These are phyloP conservation scores for Dione juno DNA, from an alignment of 2,888 invertebrate genomes.

Conservation along the genomic window DNA sequence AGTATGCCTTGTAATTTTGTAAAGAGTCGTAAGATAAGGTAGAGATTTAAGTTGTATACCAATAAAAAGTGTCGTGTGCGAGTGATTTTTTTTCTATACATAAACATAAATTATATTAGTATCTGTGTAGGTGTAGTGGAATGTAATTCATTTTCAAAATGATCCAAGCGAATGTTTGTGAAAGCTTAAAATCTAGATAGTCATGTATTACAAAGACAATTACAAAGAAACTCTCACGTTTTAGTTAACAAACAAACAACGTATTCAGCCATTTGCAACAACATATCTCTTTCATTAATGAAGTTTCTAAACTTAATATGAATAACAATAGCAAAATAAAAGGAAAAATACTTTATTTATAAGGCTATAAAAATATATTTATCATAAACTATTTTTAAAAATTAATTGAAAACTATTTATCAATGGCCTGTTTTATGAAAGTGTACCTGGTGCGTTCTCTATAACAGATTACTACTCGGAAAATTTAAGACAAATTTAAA, in stretches of 20 bases:
- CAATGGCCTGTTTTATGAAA: background rate
- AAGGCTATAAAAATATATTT: constrained; percentile 26
- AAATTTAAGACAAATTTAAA: background rate
- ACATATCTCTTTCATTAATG: constrained; percentile 30
- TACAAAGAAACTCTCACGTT: constrained; percentile 51
- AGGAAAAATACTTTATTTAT: constrained; percentile 10
- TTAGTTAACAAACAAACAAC: constrained; percentile 46
- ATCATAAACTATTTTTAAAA: constrained; percentile 12
- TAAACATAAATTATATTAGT: background rate
- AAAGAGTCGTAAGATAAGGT: constrained; percentile 82
- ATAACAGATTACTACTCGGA: background rate
- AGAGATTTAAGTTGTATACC: constrained; percentile 79
- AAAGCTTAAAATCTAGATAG: constrained; percentile 37
- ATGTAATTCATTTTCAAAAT: background rate
- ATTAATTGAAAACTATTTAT: background rate
- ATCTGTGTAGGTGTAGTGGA: background rate
- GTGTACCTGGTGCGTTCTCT: background rate
- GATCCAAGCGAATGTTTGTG: constrained; percentile 36
- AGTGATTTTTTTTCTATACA: constrained; percentile 57
- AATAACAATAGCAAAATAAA: constrained; percentile 6
- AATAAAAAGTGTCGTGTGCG: constrained; percentile 78
- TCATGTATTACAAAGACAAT: constrained; percentile 49
- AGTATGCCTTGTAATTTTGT: constrained; percentile 82
- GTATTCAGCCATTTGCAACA: constrained; percentile 32
- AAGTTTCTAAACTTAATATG: background rate